These are phyloP conservation scores for Lasioglossum villosulum DNA, from an alignment of 2,888 invertebrate species.

Conservation along the genomic window DNA sequence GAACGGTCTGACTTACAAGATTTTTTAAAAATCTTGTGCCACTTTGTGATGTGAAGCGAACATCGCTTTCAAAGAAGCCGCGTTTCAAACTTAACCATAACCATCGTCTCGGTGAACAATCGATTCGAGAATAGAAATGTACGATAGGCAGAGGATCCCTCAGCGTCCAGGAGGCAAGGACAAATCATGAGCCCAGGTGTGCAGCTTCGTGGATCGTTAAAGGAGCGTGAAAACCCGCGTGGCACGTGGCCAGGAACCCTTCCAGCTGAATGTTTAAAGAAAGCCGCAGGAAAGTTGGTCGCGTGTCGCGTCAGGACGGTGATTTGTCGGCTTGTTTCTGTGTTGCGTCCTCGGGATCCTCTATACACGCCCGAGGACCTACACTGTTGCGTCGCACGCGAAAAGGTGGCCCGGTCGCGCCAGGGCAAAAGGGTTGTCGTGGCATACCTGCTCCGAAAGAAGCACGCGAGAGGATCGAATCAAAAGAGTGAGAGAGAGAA, in stretches of 20 bases:
- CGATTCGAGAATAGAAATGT: neutral
- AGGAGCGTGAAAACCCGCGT: slow-evolving; percentile 46
- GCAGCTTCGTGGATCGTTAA: slow-evolving; percentile 12
- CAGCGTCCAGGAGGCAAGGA: neutral
- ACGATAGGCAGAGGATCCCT: neutral
- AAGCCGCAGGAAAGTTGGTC: slow-evolving; percentile 78
- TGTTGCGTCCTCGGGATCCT: slow-evolving; percentile 25
- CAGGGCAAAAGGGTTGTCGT: slow-evolving; percentile 64
- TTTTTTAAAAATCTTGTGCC: no score
- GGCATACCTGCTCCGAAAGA: slow-evolving; percentile 62
- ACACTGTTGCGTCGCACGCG: slow-evolving; percentile 39
- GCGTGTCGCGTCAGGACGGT: slow-evolving; percentile 79
- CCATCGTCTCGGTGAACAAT: no score
- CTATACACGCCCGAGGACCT: slow-evolving; percentile 16
- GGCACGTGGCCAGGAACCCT: slow-evolving; percentile 63
- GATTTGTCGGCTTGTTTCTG: slow-evolving; percentile 76
- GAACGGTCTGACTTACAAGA: no score
- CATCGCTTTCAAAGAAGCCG: neutral
- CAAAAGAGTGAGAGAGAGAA: slow-evolving; percentile 24
- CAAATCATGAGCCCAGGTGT: neutral
- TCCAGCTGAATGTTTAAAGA: slow-evolving; percentile 70
- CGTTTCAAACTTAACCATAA: no score
- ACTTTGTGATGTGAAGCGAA: no score
- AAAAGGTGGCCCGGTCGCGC: slow-evolving; percentile 57
- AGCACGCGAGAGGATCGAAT: slow-evolving; percentile 40